Base-by-base conservation (phyloP, 2,888 invertebrate species). In the Osmoderma eremita region DNA sequence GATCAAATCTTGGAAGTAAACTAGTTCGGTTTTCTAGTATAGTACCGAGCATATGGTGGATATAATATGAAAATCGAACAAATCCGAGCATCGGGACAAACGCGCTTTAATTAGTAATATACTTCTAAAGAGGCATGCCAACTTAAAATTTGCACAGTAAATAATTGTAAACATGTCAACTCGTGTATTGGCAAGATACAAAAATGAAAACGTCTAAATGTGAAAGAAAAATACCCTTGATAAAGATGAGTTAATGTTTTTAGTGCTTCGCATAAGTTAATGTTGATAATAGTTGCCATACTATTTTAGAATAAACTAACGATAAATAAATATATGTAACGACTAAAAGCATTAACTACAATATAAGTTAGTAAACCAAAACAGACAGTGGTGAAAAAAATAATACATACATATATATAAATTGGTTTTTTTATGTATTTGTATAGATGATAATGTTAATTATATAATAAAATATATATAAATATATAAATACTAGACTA, bases 381-480 rank as follows among this genome's bases (percentile, higher is more conserved):
- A 65, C 65, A 65, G 65, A 65, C 65, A 65, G 65, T 65, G 20
- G 49, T 1, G 1, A 30, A 6, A 30, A 30, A 30, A 56, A 56
- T 30, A 10, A 30, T 2, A 30, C 30, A 30, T 30, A 6, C 6
- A 6, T 30, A 30, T 54, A 64, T 65, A 56, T 49, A 48, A 39
- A 65, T 65, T 65, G 56, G 58, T 63, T 65, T 56, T 63, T 65
- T 53, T 10, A 30, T 30, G 65, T 65, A 65, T 53, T 49, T 65
- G 65, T 65, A 65, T 56, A 65, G 65, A 58, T 30, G 30, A 65
- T 65, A 65, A 65, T 65, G 54, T 54, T 65, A 58, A 65, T 58
- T 65, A 65, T 65, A 65, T 65, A 49, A 65, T 54, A 58, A 58
- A 65, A 39, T 41, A 61, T 41, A 61, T 41, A 61, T 58, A 61